These are phyloP conservation scores for Ormyrus labotus DNA, from an alignment of 2,888 invertebrate genomes.

Conservation along the genomic window DNA sequence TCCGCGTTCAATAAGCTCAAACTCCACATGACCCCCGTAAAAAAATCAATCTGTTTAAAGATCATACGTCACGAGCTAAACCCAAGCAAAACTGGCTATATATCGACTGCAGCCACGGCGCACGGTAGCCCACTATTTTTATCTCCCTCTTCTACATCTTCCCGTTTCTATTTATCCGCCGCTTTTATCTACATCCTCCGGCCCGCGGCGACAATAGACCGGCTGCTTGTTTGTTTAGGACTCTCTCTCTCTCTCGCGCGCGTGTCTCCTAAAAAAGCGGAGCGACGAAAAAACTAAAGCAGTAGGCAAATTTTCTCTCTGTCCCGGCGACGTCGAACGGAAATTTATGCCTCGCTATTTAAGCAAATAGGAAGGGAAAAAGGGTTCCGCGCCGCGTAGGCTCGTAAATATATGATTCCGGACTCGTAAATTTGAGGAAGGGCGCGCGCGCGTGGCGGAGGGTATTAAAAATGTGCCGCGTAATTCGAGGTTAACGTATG, in stretches of 20 bases:
- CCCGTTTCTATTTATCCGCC: slow-evolving; percentile 25
- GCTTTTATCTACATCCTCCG: slow-evolving; percentile 33
- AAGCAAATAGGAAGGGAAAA: slow-evolving; percentile 45
- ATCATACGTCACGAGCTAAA: too few relatives aligned
- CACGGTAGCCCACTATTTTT: too few relatives aligned
- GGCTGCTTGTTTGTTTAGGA: slow-evolving; percentile 56
- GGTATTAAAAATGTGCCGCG: background rate
- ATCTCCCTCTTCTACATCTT: too few relatives aligned
- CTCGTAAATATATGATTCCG: slow-evolving; percentile 46
- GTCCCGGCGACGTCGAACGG: slow-evolving; percentile 29
- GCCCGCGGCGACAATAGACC: slow-evolving; percentile 7
- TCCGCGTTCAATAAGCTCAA: too few relatives aligned
- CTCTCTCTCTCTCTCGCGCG: background rate
- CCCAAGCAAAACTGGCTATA: too few relatives aligned
- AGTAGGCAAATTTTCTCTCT: slow-evolving; percentile 46
- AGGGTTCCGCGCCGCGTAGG: slow-evolving; percentile 7
- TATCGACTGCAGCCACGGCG: too few relatives aligned
- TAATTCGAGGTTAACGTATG: background rate
- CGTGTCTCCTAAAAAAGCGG: background rate
- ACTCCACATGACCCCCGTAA: too few relatives aligned
- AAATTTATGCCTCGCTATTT: slow-evolving; percentile 48
- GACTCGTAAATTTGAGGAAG: slow-evolving; percentile 43
- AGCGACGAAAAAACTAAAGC: background rate
- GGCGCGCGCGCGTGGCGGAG: background rate
- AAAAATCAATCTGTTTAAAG: background rate